A percentile compares a stretch with the other conserved stretches of the same genome.
phyloP scores from a whole-genome alignment of 1,140 invertebrate genomes.

The Lasaia peninsularis region DNA sequence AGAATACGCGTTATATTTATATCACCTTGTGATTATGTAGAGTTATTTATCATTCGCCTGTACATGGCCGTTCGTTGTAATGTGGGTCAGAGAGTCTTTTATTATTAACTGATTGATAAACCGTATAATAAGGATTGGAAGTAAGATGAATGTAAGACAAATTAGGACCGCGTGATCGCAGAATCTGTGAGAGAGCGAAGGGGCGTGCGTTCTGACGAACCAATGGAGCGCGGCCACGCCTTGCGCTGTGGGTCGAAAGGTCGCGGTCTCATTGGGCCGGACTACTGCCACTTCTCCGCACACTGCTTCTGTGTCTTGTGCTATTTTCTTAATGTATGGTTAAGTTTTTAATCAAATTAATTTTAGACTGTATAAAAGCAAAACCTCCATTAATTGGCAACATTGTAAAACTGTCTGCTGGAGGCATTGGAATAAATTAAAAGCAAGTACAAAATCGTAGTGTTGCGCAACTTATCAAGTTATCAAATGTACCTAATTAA shows the following conservation, averaged over 20 bases:
- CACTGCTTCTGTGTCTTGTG: background rate
- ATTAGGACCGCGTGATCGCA: constrained; percentile 34
- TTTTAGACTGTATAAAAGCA: no score
- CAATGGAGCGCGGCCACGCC: constrained; percentile 68
- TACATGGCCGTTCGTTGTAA: background rate
- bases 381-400: no score
- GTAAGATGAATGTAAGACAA: constrained; percentile 31
- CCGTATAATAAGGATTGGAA: constrained; percentile 24
- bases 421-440: no score
- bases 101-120: constrained; percentile 22
- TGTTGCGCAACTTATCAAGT: no score
- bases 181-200: constrained; percentile 37
- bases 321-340: no score
- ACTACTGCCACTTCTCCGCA: background rate
- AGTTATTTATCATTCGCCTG: background rate
- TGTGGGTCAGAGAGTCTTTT: constrained; percentile 15
- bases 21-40: background rate
- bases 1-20: background rate
- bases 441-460: no score
- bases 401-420: no score
- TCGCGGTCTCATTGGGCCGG: constrained; percentile 38
- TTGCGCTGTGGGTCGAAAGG: constrained; percentile 67
- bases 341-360: no score
- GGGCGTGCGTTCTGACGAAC: constrained; percentile 45
- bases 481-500: no score